Conservation (phyloP, 1,140 invertebrate species). For the Oryctes rhinoceros region DNA sequence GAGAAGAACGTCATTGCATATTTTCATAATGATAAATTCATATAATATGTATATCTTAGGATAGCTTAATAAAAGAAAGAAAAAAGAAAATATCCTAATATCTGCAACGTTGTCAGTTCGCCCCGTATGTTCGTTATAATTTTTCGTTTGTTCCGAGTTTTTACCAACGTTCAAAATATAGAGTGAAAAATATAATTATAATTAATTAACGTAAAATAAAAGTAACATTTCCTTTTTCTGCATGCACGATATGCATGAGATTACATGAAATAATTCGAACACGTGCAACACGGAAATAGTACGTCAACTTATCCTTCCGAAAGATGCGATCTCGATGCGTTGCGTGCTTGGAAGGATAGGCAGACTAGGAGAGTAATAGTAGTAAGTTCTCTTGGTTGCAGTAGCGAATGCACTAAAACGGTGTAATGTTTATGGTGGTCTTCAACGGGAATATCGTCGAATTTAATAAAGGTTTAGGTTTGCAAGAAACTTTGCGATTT, state of each 20-base stretch:
- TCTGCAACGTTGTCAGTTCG: conserved; percentile 53
- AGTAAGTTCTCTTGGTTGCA: conserved; percentile 51
- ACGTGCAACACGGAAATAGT: conserved; percentile 19
- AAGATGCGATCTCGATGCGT: neutral
- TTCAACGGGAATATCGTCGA: neutral
- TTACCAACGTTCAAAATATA: neutral
- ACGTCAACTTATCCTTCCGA: neutral
- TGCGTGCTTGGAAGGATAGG: conserved; percentile 24
- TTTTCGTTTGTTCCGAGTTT: neutral
- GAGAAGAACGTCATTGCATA: conserved; percentile 50
- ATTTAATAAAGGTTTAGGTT: no score
- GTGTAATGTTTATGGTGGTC: conserved; percentile 21
- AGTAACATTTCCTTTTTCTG: no score
- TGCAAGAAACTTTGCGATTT: no score
- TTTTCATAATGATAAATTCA: conserved; percentile 46
- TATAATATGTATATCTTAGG: conserved; percentile 47
- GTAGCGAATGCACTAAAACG: conserved; percentile 52
- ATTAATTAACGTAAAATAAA: neutral
- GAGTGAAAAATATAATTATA: conserved; percentile 12
- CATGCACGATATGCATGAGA: no score
- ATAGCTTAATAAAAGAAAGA: conserved; percentile 48
- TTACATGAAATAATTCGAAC: neutral
- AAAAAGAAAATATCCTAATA: conserved; percentile 50
- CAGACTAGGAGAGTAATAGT: conserved; percentile 35
- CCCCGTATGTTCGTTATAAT: conserved; percentile 29